Percentiles rank a stretch among this genome's conserved stretches.
Conservation (phyloP, 2,888 invertebrate species). For the Glyphotaelius pellucidus region DNA sequence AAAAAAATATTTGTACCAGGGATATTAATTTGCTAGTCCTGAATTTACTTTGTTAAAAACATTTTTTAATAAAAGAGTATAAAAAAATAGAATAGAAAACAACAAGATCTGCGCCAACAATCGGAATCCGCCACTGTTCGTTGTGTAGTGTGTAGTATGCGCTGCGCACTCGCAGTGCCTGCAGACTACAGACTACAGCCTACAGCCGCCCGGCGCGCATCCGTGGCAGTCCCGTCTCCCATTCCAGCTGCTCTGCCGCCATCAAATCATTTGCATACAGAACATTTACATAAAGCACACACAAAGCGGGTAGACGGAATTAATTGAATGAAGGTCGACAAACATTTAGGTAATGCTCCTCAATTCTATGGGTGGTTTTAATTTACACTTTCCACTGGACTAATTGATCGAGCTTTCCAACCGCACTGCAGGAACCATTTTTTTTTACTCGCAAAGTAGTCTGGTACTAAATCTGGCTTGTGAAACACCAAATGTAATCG, state of each 20-base stretch:
- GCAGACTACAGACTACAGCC: neutral
- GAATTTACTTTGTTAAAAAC: too few species aligned
- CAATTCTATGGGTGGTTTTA: conserved; percentile 41
- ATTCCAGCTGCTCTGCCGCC: conserved; percentile 32
- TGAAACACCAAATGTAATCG: neutral
- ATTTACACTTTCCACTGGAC: conserved; percentile 29
- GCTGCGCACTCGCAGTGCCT: neutral
- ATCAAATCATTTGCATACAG: conserved; percentile 66
- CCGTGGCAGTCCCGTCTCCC: neutral
- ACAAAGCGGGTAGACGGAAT: conserved; percentile 57
- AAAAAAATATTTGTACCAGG: too few species aligned
- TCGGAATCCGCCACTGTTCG: neutral
- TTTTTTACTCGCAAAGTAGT: neutral
- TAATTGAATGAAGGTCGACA: conserved; percentile 63
- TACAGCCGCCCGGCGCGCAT: neutral
- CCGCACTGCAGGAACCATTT: neutral
- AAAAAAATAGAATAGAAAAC: too few species aligned
- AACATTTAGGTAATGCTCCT: conserved; percentile 60
- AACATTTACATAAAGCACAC: conserved; percentile 63
- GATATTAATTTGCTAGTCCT: too few species aligned
- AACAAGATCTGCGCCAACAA: neutral
- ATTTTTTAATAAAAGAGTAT: too few species aligned
- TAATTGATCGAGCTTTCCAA: neutral
- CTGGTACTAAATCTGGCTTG: neutral
- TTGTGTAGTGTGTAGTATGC: neutral